Percentiles rank a stretch among this genome's conserved stretches.
Conservation (phyloP, 2,113 vertebrate species). For the Pristiophorus japonicus region DNA sequence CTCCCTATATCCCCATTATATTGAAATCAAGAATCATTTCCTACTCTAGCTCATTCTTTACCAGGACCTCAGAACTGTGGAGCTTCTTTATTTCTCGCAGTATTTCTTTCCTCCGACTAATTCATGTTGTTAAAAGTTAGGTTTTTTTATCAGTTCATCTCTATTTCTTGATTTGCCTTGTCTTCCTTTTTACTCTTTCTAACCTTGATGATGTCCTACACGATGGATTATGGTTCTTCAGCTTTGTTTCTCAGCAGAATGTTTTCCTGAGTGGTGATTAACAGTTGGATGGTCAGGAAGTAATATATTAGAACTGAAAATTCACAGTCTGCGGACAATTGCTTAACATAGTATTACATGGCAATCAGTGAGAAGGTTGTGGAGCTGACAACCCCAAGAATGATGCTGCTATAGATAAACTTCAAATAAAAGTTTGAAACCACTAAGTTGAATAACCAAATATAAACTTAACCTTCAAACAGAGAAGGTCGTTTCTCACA, state of each 20-base stretch:
- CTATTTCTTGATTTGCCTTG: not conserved
- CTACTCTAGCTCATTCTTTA: not conserved
- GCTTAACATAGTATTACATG: not conserved
- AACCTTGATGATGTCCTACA: not conserved
- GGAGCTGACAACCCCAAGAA: not conserved
- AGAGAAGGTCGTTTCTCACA: slow-evolving; percentile 38
- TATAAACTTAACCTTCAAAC: slow-evolving; percentile 36
- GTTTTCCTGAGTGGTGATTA: not conserved
- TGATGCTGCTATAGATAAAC: slow-evolving; percentile 18
- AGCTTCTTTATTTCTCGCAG: not conserved
- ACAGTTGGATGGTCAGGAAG: not conserved
- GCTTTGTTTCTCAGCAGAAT: not conserved
- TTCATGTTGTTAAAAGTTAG: not conserved
- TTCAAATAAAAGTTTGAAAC: slow-evolving; percentile 24
- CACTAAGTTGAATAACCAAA: slow-evolving; percentile 26
- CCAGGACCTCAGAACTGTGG: not conserved
- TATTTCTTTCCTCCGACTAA: not conserved
- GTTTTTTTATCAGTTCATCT: not conserved
- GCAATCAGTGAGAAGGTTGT: not conserved
- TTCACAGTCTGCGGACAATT: not conserved
- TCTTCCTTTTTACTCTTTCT: not conserved
- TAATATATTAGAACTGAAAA: not conserved
- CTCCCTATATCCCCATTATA: not conserved
- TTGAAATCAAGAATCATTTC: not conserved
- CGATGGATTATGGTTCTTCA: too few species aligned